phyloP scores from a whole-genome alignment of 2,888 invertebrate genomes.

The Volucella inflata region DNA sequence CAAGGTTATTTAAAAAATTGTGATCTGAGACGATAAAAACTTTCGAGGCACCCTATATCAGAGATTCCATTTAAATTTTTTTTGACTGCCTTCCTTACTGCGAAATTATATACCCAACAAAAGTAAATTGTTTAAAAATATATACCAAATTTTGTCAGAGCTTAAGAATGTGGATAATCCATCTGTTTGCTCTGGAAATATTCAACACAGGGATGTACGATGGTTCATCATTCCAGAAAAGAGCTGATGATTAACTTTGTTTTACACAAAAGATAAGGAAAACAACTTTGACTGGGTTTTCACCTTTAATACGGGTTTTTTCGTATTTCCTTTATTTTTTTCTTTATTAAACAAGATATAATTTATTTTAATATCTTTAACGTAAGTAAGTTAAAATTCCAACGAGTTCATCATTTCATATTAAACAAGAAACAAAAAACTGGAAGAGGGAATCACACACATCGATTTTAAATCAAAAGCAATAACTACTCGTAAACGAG shows the following conservation, averaged over 20 bases:
- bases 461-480: constrained; percentile 18
- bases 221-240: neutral
- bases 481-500: constrained; percentile 26
- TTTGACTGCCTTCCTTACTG: too few relatives aligned
- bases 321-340: too few relatives aligned
- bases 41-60: too few relatives aligned
- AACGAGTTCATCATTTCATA: constrained; percentile 48
- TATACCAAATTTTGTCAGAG: too few relatives aligned
- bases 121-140: too few relatives aligned
- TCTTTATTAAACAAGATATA: neutral
- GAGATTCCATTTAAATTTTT: too few relatives aligned
- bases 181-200: constrained; percentile 7
- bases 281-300: neutral
- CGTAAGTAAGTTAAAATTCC: constrained; percentile 42
- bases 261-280: neutral
- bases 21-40: too few relatives aligned
- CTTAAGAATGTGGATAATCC: neutral
- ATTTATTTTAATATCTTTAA: constrained; percentile 30
- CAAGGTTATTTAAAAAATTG: too few relatives aligned
- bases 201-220: neutral
- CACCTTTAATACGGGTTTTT: neutral
- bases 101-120: too few relatives aligned
- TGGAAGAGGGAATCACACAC: neutral
- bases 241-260: constrained; percentile 3
- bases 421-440: constrained; percentile 8